A percentile compares a stretch with the other conserved stretches of the same genome.
These are phyloP conservation scores for Calidris pygmaea DNA, from an alignment of 2,113 vertebrate genomes.

Conservation along the genomic window DNA sequence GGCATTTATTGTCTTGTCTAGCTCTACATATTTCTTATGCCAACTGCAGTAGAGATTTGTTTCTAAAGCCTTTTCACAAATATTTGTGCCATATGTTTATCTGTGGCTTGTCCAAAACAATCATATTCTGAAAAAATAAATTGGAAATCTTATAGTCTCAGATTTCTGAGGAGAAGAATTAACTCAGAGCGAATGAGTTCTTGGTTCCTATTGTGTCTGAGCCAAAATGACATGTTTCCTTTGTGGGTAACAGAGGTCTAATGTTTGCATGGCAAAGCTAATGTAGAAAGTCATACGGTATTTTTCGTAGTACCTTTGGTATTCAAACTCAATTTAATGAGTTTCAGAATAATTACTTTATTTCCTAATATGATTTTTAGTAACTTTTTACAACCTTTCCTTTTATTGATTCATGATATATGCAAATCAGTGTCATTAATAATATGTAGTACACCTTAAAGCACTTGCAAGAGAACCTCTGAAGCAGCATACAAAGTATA, in stretches of 20 bases:
- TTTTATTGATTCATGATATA: background rate
- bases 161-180: background rate
- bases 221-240: background rate
- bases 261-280: background rate
- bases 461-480: background rate
- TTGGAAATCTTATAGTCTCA: background rate
- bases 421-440: background rate
- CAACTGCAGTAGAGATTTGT: background rate
- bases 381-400: background rate
- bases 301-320: background rate
- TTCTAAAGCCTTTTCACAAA: background rate
- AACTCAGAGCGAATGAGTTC: background rate
- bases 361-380: background rate
- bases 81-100: background rate
- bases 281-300: background rate
- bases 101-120: background rate
- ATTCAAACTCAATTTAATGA: background rate
- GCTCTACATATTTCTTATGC: background rate
- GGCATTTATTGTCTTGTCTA: background rate
- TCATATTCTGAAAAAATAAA: background rate
- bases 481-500: background rate
- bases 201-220: background rate
- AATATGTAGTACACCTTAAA: background rate
- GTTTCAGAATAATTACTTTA: background rate
- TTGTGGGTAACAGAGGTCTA: background rate